These are phyloP conservation scores for Dicrurus megarhynchus DNA, from an alignment of 2,113 vertebrate species.

Conservation along the genomic window DNA sequence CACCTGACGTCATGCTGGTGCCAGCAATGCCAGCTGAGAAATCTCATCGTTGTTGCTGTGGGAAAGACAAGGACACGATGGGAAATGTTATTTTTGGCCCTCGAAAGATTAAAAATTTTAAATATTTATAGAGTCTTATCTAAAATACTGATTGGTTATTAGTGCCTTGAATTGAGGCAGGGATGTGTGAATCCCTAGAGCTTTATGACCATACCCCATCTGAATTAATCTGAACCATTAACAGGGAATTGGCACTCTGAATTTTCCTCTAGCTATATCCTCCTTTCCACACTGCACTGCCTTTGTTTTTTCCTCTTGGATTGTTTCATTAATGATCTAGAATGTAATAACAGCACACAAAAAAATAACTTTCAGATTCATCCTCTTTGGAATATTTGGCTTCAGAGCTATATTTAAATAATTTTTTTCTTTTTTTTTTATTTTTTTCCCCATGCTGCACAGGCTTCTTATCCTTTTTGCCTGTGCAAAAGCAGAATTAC, in stretches of 20 bases:
- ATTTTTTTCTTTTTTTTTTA: not conserved
- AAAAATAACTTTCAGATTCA: not conserved
- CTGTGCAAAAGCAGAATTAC: not conserved
- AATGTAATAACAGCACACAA: not conserved
- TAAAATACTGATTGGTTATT: slow-evolving; percentile 69
- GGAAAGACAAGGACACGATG: slow-evolving; percentile 19
- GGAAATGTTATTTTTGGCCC: slow-evolving; percentile 45
- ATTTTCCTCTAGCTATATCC: not conserved
- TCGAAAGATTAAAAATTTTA: slow-evolving; percentile 45
- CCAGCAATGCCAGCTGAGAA: slow-evolving; percentile 44
- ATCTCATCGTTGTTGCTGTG: not conserved
- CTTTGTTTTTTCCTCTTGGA: not conserved
- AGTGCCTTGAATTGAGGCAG: slow-evolving; percentile 58
- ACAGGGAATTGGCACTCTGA: not conserved
- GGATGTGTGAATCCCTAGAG: slow-evolving; percentile 65
- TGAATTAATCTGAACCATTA: slow-evolving; percentile 48
- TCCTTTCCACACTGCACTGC: not conserved
- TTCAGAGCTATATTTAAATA: not conserved
- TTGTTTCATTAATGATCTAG: not conserved
- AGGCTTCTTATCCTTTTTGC: not conserved
- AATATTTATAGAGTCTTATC: slow-evolving; percentile 77
- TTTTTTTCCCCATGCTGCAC: not conserved
- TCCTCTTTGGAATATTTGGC: not conserved
- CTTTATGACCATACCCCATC: not conserved
- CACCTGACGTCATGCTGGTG: not conserved